These are phyloP conservation scores for Ennomos fuscantarius DNA, from an alignment of 2,888 invertebrate genomes.

Conservation along the genomic window DNA sequence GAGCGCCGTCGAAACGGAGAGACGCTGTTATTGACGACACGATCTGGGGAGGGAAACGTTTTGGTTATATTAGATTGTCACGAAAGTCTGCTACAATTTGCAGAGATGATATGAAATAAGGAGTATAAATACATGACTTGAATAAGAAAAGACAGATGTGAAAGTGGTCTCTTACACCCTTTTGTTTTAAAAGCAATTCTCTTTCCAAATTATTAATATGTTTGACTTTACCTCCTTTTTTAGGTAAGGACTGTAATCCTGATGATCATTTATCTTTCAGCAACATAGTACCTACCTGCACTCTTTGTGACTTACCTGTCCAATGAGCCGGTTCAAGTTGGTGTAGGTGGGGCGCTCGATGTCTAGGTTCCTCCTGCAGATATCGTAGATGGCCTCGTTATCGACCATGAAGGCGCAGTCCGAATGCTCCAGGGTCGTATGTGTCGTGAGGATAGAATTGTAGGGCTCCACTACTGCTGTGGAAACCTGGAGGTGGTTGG, in stretches of 20 bases:
- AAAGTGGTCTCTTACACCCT: too few species aligned
- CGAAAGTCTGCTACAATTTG: too few species aligned
- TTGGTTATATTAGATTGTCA: too few species aligned
- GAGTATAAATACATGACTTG: too few species aligned
- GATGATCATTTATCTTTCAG: too few species aligned
- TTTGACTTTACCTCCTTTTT: too few species aligned
- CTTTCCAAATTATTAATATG: too few species aligned
- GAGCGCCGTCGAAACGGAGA: constrained; percentile 95
- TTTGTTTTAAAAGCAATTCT: too few species aligned
- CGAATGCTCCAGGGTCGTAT: constrained; percentile 94
- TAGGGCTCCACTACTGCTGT: constrained; percentile 95
- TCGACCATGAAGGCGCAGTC: constrained; percentile 98
- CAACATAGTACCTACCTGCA: too few species aligned
- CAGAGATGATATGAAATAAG: too few species aligned
- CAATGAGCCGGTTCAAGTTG: constrained; percentile 94
- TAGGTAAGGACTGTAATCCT: too few species aligned
- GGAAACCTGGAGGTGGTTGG: constrained; percentile 85
- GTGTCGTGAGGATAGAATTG: constrained; percentile 96
- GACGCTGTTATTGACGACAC: constrained; percentile 97
- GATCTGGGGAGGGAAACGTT: constrained; percentile 83
- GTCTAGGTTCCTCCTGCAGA: constrained; percentile 94
- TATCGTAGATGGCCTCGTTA: constrained; percentile 95
- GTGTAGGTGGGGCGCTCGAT: constrained; percentile 94
- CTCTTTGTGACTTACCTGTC: constrained; percentile 76
- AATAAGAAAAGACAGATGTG: too few species aligned